Conservation (phyloP, 2,888 invertebrate species). For the Argynnis bischoffii region DNA sequence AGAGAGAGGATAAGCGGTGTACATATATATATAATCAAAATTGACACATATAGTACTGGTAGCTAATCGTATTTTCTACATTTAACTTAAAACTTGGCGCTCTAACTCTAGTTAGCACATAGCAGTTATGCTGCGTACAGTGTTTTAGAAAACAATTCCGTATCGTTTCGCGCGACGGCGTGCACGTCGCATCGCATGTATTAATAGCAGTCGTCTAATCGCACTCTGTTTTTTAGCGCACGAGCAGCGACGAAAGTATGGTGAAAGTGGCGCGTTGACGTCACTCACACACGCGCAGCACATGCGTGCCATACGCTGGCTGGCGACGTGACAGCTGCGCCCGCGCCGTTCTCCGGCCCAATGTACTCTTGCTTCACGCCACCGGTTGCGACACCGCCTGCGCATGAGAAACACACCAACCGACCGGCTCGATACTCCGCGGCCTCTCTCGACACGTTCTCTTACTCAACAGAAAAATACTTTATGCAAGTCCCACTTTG, state of each 20-base stretch:
- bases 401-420: constrained; percentile 70
- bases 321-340: constrained; percentile 51
- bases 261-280: constrained; percentile 81
- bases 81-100: background rate
- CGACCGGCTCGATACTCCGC: constrained; percentile 67
- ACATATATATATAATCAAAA: too few species aligned
- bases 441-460: constrained; percentile 77
- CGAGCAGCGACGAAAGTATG: constrained; percentile 79
- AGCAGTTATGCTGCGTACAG: constrained; percentile 19
- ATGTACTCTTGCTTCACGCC: constrained; percentile 63
- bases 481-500: constrained; percentile 38
- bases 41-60: too few species aligned
- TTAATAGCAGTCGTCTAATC: constrained; percentile 72
- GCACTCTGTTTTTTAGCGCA: constrained; percentile 76
- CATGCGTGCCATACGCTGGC: constrained; percentile 57
- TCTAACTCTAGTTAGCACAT: background rate
- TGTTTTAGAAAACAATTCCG: constrained; percentile 64
- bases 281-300: constrained; percentile 76
- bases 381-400: constrained; percentile 65
- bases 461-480: constrained; percentile 62
- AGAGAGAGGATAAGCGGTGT: too few species aligned
- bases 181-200: constrained; percentile 67
- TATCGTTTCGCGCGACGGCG: constrained; percentile 67
- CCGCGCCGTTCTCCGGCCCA: constrained; percentile 63
- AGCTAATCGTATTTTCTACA: too few species aligned